phyloP scores from a whole-genome alignment of 2,888 invertebrate genomes.

The Anthophora plumipes region DNA sequence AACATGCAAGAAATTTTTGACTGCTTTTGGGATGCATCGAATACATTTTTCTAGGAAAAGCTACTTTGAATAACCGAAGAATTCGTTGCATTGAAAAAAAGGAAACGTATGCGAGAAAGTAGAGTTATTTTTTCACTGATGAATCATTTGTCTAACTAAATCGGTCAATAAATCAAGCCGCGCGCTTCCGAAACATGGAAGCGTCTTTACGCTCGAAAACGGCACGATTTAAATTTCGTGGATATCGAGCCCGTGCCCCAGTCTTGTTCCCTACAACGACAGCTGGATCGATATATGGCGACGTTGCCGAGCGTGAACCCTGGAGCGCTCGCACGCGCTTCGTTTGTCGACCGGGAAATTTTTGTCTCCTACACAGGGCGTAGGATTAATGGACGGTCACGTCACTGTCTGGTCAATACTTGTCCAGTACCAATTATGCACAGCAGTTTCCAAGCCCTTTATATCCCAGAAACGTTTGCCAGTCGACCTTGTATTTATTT shows the following conservation, averaged over 20 bases:
- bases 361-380: constrained; percentile 34
- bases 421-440: constrained; percentile 69
- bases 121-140: not conserved
- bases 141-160: not conserved
- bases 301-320: constrained; percentile 76
- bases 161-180: constrained; percentile 18
- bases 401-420: constrained; percentile 54
- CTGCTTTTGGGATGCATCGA: not conserved
- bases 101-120: not conserved
- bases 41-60: not conserved
- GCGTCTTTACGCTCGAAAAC: constrained; percentile 17
- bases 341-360: constrained; percentile 40
- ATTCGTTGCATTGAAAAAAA: not conserved
- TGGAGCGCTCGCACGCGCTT: constrained; percentile 67
- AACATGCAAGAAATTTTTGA: not conserved
- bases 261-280: constrained; percentile 71
- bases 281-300: constrained; percentile 77
- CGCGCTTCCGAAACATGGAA: not conserved
- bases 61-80: not conserved
- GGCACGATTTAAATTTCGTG: constrained; percentile 65
- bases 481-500: constrained; percentile 80
- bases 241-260: constrained; percentile 69
- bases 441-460: constrained; percentile 73
- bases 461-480: constrained; percentile 75
- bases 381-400: not conserved